Conservation (phyloP, 2,113 vertebrate species). For the Lagopus muta region DNA sequence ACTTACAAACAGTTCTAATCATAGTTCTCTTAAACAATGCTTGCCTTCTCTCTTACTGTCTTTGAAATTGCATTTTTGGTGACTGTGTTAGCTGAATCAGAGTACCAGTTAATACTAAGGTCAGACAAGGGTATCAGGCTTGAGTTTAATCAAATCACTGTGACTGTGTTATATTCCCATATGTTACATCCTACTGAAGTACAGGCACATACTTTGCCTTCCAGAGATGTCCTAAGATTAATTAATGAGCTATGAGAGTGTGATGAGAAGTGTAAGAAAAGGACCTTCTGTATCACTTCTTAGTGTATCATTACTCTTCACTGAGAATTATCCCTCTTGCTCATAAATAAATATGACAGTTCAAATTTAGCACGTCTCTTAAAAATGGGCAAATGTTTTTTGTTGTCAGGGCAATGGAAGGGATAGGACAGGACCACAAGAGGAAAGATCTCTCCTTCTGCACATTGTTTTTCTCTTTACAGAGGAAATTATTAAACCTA, state of each 20-base stretch:
- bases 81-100: background rate
- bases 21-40: background rate
- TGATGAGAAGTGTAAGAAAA: background rate
- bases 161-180: background rate
- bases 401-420: background rate
- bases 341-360: background rate
- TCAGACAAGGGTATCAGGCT: background rate
- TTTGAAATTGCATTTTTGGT: background rate
- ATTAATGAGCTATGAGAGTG: conserved; percentile 5
- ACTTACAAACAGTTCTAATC: background rate
- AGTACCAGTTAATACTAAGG: background rate
- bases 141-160: background rate
- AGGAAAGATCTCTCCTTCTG: background rate
- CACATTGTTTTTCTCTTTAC: background rate
- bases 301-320: background rate
- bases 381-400: background rate
- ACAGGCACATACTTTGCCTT: background rate
- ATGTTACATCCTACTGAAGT: background rate
- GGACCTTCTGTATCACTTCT: background rate
- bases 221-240: background rate
- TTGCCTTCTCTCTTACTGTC: background rate
- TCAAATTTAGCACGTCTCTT: background rate
- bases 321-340: background rate
- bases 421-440: background rate
- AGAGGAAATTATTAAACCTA: background rate